Base-by-base conservation (phyloP, 2,797 vertebrate genomes). In the Mycteria americana region DNA sequence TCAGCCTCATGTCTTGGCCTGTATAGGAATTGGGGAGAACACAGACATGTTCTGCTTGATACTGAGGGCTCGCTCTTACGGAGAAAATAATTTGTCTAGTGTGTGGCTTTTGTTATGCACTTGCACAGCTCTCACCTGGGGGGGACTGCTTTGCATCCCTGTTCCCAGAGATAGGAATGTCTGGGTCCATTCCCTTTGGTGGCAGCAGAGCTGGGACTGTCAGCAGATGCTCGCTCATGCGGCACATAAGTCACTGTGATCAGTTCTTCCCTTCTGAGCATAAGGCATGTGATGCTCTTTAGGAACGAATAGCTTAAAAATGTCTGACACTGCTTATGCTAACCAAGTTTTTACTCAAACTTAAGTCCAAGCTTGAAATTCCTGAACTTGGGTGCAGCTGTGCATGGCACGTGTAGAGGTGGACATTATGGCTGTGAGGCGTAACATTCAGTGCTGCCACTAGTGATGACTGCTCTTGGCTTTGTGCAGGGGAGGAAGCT, bases 381-480 rank as follows among this genome's bases (percentile, higher is more conserved):
- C 72, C 67, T 79, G n/a, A 12, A 0, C 30, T 14, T 50, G 54
- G 27, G 19, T 48, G 81, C 5, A 5, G 23, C 63, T 73, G 41
- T 31, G 8, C 10, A 1, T 2, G 7, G 33, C 15, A 4, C 0
- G 0, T 41, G 28, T 22, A 35, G 48, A 12, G 50, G 57, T 21
- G 81, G 45, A 10, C 4, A 0, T 48, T 27, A 8, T 24, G 50
- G 24, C 56, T 77, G 6, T 56, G 73, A 63, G 81, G 31, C 50
- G 13, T 62, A 23, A 15, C 0, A 0, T n/a, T 85, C 35, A 6
- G 0, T 54, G 33, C 87, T 23, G 31, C 7, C 18, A 3, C 57
- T 18, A 31, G 12, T 21, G 70, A 9, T 57, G 46, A 7, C 50
- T 30, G 9, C 54, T 72, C 9, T 63, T 70, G 35, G 27, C 30